Base-by-base conservation (phyloP, 2,888 invertebrate species). In the Tenthredo distinguenda region DNA sequence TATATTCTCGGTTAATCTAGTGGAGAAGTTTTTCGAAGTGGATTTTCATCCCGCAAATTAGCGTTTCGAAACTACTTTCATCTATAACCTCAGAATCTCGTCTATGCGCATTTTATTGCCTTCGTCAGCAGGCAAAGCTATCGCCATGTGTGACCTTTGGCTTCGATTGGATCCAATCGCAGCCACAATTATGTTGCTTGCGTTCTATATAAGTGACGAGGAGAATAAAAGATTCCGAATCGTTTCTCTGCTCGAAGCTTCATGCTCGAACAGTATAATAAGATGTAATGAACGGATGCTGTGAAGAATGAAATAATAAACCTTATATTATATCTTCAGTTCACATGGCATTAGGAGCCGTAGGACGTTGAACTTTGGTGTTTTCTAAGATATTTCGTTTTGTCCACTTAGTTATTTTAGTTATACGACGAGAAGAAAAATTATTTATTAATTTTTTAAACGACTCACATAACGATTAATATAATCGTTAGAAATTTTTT, bases 61-160 rank as follows among this genome's bases (percentile, higher is more conserved):
- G 4, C 26, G 3, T 62, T 62, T 62, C 12, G 9, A 26, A 62
- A 62, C 9, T 62, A 62, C 43, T 43, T 43, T 74, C 40, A 71
- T 26, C n/a, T 74, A 18, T 40, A 74, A 74, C 26, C 6, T 10
- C 40, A 31, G 43, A 26, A 43, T 74, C 40, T 37, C 12, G 72
- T 21, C 21, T 10, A 40, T 6, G 10, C 26, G 1, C 21, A 43
- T 74, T 74, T 21, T 12, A n/a, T 74, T 74, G 72, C 21, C 43
- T 74, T 43, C n/a, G 18, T 21, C 21, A 5, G 43, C 43, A 43
- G 43, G 21, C 43, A 43, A 74, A 31, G 72, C n/a, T 43, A 43
- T 74, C 21, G 40, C 43, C 43, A n/a, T 74, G n/a, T 72, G 37
- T 10, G 43, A 74, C 72, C 72, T 43, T 74, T 74, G 43, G n/a